Percentiles rank a stretch among this genome's conserved stretches.
Conservation (phyloP, 2,888 invertebrate genomes). For the Furcula furcula region DNA sequence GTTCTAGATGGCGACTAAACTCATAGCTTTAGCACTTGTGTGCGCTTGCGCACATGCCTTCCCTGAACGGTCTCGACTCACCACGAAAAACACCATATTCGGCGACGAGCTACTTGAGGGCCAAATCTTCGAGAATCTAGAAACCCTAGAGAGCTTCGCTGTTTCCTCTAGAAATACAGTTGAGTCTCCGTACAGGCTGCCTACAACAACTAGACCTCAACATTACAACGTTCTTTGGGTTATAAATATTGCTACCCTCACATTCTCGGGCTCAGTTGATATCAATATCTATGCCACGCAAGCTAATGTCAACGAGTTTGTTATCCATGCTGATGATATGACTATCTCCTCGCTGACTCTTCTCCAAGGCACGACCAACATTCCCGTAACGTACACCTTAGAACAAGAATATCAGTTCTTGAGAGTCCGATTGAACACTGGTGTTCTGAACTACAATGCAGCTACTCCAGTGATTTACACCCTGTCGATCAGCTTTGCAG, state of each 20-base stretch:
- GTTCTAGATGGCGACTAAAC: constrained; percentile 62
- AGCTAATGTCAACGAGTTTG: constrained; percentile 47
- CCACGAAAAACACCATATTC: constrained; percentile 60
- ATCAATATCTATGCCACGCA: constrained; percentile 57
- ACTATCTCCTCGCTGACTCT: constrained; percentile 52
- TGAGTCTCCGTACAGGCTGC: constrained; percentile 60
- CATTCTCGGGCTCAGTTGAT: constrained; percentile 55
- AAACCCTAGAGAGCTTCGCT: constrained; percentile 18
- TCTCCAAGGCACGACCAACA: constrained; percentile 41
- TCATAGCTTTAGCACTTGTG: constrained; percentile 40
- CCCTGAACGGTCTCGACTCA: constrained; percentile 33
- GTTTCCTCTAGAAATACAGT: constrained; percentile 17
- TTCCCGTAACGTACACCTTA: constrained; percentile 20
- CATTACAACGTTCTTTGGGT: constrained; percentile 75
- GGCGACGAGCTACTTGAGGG: constrained; percentile 61
- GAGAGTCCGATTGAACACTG: constrained; percentile 30
- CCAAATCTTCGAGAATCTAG: constrained; percentile 54
- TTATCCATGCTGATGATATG: constrained; percentile 56
- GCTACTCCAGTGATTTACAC: constrained; percentile 34
- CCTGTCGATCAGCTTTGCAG: constrained; percentile 46
- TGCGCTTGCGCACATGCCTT: constrained; percentile 42
- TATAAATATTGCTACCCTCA: constrained; percentile 50
- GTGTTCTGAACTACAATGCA: constrained; percentile 37
- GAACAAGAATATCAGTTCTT: constrained; percentile 49
- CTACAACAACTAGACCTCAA: constrained; percentile 70